Conservation (phyloP, 2,113 vertebrate genomes). For the Cavia porcellus region DNA sequence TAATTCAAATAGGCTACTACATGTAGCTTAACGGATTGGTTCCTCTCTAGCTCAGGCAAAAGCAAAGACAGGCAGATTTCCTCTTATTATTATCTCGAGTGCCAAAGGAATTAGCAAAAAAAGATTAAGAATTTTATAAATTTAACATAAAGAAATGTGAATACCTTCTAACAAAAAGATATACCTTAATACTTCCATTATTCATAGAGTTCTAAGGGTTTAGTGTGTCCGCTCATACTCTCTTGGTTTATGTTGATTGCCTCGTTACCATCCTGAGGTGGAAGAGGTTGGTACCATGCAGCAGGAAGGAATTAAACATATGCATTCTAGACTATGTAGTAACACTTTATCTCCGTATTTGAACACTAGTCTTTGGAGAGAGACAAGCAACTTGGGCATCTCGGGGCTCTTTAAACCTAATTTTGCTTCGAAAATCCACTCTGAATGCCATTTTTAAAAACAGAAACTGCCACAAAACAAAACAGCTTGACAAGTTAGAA, state of each 20-base stretch:
- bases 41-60: background rate
- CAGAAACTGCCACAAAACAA: slow-evolving; percentile 66
- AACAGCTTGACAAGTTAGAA: slow-evolving; percentile 80
- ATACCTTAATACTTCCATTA: background rate
- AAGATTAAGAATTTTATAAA: background rate
- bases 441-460: slow-evolving; percentile 78
- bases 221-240: background rate
- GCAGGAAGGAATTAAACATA: background rate
- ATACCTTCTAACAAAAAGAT: background rate
- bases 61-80: background rate
- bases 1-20: slow-evolving; percentile 20
- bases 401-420: slow-evolving; percentile 69
- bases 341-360: slow-evolving; percentile 55
- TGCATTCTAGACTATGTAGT: background rate
- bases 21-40: background rate
- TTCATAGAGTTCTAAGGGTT: background rate
- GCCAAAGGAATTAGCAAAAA: background rate
- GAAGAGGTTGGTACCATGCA: background rate
- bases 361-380: slow-evolving; percentile 56
- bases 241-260: background rate
- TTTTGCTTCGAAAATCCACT: slow-evolving; percentile 76
- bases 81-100: background rate
- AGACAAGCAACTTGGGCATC: slow-evolving; percentile 54
- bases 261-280: no score
- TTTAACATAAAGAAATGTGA: background rate